These are phyloP conservation scores for Geotrupes spiniger DNA, from an alignment of 2,888 invertebrate genomes.

Conservation along the genomic window DNA sequence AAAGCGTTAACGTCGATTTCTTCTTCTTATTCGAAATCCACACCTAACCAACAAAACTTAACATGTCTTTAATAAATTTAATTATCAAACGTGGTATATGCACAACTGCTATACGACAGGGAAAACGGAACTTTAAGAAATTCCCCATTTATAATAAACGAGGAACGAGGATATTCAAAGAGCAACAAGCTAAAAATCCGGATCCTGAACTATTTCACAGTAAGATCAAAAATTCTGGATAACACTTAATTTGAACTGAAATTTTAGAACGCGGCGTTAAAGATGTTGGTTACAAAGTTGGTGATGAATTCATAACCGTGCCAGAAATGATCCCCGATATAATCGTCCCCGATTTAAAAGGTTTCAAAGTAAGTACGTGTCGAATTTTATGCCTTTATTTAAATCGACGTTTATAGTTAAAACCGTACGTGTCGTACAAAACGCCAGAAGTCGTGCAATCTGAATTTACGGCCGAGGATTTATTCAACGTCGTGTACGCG, in stretches of 20 bases:
- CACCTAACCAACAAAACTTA: conserved; percentile 11
- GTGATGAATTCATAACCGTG: conserved; percentile 60
- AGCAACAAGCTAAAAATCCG: conserved; percentile 55
- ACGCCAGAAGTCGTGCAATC: conserved; percentile 71
- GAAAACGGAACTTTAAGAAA: conserved; percentile 81
- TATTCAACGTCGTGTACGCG: conserved; percentile 79
- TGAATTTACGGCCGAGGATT: conserved; percentile 78
- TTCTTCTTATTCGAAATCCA: conserved; percentile 15
- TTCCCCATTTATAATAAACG: conserved; percentile 74
- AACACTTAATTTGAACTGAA: background rate
- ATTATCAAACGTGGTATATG: conserved; percentile 52
- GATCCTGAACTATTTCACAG: conserved; percentile 66
- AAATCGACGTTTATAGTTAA: conserved; percentile 57
- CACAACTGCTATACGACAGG: conserved; percentile 54
- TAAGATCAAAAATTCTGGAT: conserved; percentile 47
- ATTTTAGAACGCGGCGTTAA: conserved; percentile 64
- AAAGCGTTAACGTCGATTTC: conserved; percentile 11
- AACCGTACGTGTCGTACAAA: conserved; percentile 93
- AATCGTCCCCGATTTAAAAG: conserved; percentile 84
- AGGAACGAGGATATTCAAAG: conserved; percentile 66
- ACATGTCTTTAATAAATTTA: conserved; percentile 39
- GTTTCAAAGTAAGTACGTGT: conserved; percentile 58
- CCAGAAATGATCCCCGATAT: conserved; percentile 91
- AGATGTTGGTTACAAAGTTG: conserved; percentile 58
- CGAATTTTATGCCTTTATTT: conserved; percentile 5